These are phyloP conservation scores for Myoxocephalus aenaeus DNA, from an alignment of 2,797 vertebrate genomes.

Conservation along the genomic window DNA sequence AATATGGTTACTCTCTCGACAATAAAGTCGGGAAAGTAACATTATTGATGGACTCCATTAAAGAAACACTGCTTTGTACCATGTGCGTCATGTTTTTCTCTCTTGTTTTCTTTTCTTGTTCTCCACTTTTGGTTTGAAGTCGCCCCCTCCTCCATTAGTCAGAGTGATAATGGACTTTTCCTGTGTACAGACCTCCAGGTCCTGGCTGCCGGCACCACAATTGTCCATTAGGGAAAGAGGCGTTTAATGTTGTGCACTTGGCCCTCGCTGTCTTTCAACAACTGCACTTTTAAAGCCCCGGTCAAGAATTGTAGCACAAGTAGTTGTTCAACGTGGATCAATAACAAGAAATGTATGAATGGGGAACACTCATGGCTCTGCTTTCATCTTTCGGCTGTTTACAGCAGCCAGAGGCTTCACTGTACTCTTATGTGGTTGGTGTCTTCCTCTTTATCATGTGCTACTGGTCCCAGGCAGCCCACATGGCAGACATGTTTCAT, in stretches of 20 bases:
- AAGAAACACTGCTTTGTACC: slow-evolving; percentile 71
- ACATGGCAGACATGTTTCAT: slow-evolving; percentile 55
- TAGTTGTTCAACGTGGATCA: slow-evolving; percentile 18
- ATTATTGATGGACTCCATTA: slow-evolving; percentile 81
- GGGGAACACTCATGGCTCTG: slow-evolving; percentile 16
- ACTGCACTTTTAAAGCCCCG: slow-evolving; percentile 42
- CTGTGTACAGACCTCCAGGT: slow-evolving; percentile 63
- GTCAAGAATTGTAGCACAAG: slow-evolving; percentile 13
- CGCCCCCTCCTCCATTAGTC: slow-evolving; percentile 67
- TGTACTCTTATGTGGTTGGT: slow-evolving; percentile 58
- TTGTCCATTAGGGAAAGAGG: slow-evolving; percentile 64
- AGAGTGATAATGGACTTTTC: slow-evolving; percentile 81
- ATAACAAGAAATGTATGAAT: slow-evolving; percentile 31
- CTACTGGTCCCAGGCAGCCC: slow-evolving; percentile 73
- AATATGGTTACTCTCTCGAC: slow-evolving; percentile 62
- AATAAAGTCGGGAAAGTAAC: slow-evolving; percentile 69
- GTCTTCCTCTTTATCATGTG: slow-evolving; percentile 59
- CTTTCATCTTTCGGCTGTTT: slow-evolving; percentile 59
- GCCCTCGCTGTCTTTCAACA: slow-evolving; percentile 59
- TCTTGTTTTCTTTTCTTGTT: slow-evolving; percentile 70
- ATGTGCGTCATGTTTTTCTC: slow-evolving; percentile 63
- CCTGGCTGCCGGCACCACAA: slow-evolving; percentile 51
- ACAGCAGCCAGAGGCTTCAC: slow-evolving; percentile 50
- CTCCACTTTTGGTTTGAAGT: slow-evolving; percentile 63
- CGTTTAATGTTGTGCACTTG: slow-evolving; percentile 60